Base-by-base conservation (phyloP, 2,797 vertebrate genomes). In the Cossypha dichroa region DNA sequence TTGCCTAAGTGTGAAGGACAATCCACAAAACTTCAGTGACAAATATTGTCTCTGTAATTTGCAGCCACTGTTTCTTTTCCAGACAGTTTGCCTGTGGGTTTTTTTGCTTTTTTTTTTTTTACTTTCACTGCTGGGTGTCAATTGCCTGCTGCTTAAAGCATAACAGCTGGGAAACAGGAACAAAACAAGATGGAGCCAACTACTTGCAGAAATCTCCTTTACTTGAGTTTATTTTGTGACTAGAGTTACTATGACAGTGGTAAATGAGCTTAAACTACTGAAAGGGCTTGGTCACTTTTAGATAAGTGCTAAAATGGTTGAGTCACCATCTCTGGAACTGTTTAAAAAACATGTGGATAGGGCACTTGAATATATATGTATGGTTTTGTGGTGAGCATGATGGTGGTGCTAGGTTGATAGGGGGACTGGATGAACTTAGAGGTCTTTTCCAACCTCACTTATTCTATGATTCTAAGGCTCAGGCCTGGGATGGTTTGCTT, bases 1-100 rank as follows among this genome's bases (percentile, higher is more conserved):
- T 89, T 36, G 22, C 13, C 19, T 76, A 66, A 83, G 59, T 77
- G 36, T 94, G 88, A 95, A 97, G 90, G 88, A 81, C 51, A 70
- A 36, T 31, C 14, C 31, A 40, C 19, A 26, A 38, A 91, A 89
- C 29, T 79, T 92, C n/a, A 15, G 28, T 92, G 90, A 92, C 85
- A 95, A 79, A 93, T 51, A 64, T 54, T 38, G 17, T 76, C 81
- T 51, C 29, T 54, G 70, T 46, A 91, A 96, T 92, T 94, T 89
- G 45, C 51, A 85, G 48, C 9, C 14, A 13, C 36, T 64, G 1
- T 1, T 48, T 78, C 21, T 76, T 90, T 75, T 48, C 54, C 16
- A 41, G 55, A 31, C 49, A 80, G 23, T 90, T 93, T 91, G 16
- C 91, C 29, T 87, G 28, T 10, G 38, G 7, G 22, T 8, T 2